Evolutionary conservation across 2,113 vertebrate genomes (phyloP), one percentile per base, ranked within the genome.

Genomic region (Platichthys stellatus): DNA sequence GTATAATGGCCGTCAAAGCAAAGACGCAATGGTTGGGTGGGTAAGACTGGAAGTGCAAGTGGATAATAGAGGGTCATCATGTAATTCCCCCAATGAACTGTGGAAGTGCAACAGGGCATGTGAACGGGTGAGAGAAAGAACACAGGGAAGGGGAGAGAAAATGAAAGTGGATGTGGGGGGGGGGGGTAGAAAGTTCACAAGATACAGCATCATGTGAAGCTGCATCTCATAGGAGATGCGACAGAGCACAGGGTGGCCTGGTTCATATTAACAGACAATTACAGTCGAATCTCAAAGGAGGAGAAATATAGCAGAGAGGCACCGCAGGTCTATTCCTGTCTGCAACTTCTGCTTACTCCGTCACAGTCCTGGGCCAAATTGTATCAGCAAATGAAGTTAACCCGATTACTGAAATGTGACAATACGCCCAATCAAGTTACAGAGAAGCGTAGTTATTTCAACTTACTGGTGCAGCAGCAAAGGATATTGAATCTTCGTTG

Each of bases 241-340:
- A 67, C 20, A 12, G n/a, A 87, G 88, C 81, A 82, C 78, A 81
- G 43, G 31, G 79, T 89, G 91, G 89, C 91, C 91, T 90, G 84
- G 89, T 92, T 92, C 85, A 87, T 70, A 92, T 92, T 90, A 92
- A 84, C 72, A 92, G 84, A 86, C 89, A 92, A 92, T 92, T 92
- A 90, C 80, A 82, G 65, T 64, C 69, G 35, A 82, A 88, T 90
- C 89, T 88, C 89, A 79, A 60, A 72, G 89, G 90, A 88, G 78
- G 60, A 82, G 68, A 62, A 86, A 81, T 64, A 71, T 75, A 91
- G 74, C 73, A 67, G 58, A 75, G 66, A 76, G 51, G 9, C 65
- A 56, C 80, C 53, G 78, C 86, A 69, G 72, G 62, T 49, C 80
- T 84, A 86, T 84, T 89, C 72, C 56, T 78, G 83, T 81, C 87